These are phyloP conservation scores for Limnodromus scolopaceus DNA, from an alignment of 2,797 vertebrate genomes.

Conservation along the genomic window DNA sequence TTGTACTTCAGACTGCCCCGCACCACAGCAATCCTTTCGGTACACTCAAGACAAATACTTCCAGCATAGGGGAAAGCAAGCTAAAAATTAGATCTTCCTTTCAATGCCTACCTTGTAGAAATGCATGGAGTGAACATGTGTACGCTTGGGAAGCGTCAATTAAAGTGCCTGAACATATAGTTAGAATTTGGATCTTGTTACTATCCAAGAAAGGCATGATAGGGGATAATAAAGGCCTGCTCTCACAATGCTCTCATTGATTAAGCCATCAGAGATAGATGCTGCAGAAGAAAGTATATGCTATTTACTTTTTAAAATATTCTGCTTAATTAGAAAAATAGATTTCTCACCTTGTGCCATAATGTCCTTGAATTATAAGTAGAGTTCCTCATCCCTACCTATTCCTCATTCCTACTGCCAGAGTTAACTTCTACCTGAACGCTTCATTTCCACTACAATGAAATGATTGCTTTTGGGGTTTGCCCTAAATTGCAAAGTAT, in stretches of 20 bases:
- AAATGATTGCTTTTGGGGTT: neutral
- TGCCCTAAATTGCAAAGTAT: neutral
- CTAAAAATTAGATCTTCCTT: neutral
- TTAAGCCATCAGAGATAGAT: neutral
- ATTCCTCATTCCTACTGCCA: neutral
- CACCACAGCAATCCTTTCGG: neutral
- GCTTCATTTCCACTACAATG: neutral
- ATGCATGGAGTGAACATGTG: rapidly evolving
- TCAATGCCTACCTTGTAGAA: neutral
- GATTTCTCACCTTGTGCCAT: neutral
- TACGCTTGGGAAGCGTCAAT: neutral
- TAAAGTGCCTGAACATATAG: neutral
- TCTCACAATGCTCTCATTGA: neutral
- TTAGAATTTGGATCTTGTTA: neutral
- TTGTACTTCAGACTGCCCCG: neutral
- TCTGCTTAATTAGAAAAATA: neutral
- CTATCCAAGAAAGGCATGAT: neutral
- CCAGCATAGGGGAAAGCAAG: neutral
- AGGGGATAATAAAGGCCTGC: neutral
- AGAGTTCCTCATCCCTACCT: neutral
- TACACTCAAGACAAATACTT: neutral
- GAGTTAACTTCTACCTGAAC: neutral
- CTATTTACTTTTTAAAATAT: neutral
- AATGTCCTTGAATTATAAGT: neutral
- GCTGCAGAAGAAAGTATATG: neutral